Evolutionary conservation across 1,140 invertebrate genomes (phyloP), one percentile per base, ranked within the genome.

Genomic region (Pinna nobilis): DNA sequence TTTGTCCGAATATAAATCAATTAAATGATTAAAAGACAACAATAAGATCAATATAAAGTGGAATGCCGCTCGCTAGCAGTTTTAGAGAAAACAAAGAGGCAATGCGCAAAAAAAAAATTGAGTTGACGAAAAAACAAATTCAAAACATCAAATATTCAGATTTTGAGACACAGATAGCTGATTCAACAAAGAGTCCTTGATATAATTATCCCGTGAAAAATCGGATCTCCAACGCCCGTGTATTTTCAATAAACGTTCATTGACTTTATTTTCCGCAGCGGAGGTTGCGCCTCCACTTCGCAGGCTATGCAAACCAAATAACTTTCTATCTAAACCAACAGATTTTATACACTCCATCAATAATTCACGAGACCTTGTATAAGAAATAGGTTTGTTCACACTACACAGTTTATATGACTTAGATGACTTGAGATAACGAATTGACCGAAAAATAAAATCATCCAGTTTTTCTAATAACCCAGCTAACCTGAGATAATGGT

Each of bases 181-280:
- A 35, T 57, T 37, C 25, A 60, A 7, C 25, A 70, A 18, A 37
- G 30, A 23, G 13, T 70, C 67, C 39, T 70, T 59, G 25, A 70
- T 51, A 32, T 60, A 70, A 18, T 33, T 55, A 60, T 64, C 69
- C 53, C 55, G 51, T 2, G 60, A 50, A 44, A 39, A 55, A 28
- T 70, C 67, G 32, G 67, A 50, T 15, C 20, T 32, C 67, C 67
- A 70, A 20, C 67, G 47, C 1, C 67, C 67, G 39, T 49, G 67
- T 33, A n/a, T 15, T 28, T 69, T 69, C 23, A 69, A 47, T 4
- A 70, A 5, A 1, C 67, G 35, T 25, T 61, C 55, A 47, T 39
- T 30, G 28, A 70, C 44, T 13, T 50, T 35, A 49, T 5, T 33
- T 33, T 60, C 51, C 1, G 55, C 55, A 25, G 37, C 39, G 28